Conservation (phyloP, 1,140 invertebrate genomes). For the Sinonovacula constricta region DNA sequence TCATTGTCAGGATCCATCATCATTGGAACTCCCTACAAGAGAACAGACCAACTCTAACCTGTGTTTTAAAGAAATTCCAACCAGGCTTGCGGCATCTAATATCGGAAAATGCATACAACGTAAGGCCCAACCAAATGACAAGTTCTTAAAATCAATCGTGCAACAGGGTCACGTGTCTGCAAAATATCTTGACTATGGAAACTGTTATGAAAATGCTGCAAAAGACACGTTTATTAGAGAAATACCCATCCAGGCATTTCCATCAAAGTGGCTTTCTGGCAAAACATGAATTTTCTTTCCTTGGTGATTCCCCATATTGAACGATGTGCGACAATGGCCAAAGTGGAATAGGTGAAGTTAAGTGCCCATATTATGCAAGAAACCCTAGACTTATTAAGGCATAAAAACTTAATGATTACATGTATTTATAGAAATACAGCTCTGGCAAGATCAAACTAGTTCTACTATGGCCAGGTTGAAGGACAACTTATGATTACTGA, state of each 20-base stretch:
- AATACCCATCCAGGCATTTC: conserved; percentile 32
- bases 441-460: background rate
- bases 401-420: background rate
- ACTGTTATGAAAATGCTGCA: conserved; percentile 7
- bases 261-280: conserved; percentile 52
- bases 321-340: conserved; percentile 36
- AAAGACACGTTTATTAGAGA: conserved; percentile 8
- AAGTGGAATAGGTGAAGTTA: background rate
- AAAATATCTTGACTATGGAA: conserved; percentile 6
- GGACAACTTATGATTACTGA: background rate
- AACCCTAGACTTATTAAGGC: background rate
- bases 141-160: background rate
- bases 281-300: conserved; percentile 44
- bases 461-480: background rate
- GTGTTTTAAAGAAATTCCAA: background rate
- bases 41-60: background rate
- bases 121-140: conserved; percentile 2
- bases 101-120: conserved; percentile 22
- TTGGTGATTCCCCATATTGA: conserved; percentile 49
- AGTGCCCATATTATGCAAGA: background rate
- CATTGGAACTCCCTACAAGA: conserved; percentile 3
- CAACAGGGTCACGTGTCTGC: background rate
- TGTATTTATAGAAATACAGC: background rate
- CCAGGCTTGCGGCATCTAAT: conserved; percentile 12
- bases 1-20: background rate